Base-by-base conservation (phyloP, 1,140 invertebrate genomes). In the Lineus longissimus region DNA sequence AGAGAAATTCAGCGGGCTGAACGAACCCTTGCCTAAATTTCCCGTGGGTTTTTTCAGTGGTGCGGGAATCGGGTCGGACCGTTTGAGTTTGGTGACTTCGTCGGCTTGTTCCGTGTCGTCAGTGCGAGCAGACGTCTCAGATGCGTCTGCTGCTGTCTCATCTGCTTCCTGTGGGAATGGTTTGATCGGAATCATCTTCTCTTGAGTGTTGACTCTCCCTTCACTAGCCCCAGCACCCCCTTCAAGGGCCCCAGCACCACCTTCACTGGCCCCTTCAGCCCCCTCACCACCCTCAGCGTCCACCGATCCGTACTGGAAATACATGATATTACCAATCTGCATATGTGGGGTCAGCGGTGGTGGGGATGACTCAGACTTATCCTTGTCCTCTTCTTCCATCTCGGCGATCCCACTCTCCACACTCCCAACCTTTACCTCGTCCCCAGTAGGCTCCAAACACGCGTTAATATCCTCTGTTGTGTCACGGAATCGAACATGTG, bases 131-230 rank as follows among this genome's bases (percentile, higher is more conserved):
- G n/a, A n/a, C n/a, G n/a, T n/a, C n/a, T n/a, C n/a, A n/a, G n/a
- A n/a, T n/a, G n/a, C n/a, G n/a, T n/a, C n/a, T n/a, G n/a, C n/a
- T n/a, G n/a, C n/a, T n/a, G n/a, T n/a, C n/a, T 33, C 43, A 55
- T 67, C 68, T 55, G 70, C 64, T 27, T 65, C 63, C 13, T 72
- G 62, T 22, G 73, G 73, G 7, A 74, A 51, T 51, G 72, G 72
- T 2, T 71, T 63, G 57, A 74, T 71, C 45, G 66, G 73, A 0
- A 68, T 70, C 25, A 73, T 71, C 43, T 63, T 17, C 6, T 41
- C 23, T 41, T 62, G 22, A 22, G 55, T 40, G 15, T 47, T 51
- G 6, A 41, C 23, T 31, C 31, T 57, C 29, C 25, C 27, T 22
- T 66, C 61, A 27, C 23, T 23, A 22, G 43, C 55, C 25, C 31